Conservation (phyloP, 2,888 invertebrate species). For the Caenorhabditis virilis region DNA sequence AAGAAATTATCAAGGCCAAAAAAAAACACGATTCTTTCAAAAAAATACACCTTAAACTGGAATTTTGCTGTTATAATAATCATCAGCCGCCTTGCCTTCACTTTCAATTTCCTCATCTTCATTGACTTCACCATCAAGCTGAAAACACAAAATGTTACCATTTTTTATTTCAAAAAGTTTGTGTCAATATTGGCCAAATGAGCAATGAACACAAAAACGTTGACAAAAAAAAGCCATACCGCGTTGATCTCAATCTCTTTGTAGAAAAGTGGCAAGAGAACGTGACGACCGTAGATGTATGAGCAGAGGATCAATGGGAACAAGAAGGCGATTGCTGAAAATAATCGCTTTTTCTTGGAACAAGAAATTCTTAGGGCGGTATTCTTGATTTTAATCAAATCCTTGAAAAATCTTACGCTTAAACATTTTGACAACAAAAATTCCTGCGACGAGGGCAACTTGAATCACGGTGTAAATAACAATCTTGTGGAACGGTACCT, state of each 20-base stretch:
- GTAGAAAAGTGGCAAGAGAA: constrained; percentile 52
- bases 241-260: constrained; percentile 51
- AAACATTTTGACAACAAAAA: constrained; percentile 20
- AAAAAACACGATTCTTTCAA: neutral
- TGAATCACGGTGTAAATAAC: constrained; percentile 30
- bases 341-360: no score
- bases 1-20: neutral
- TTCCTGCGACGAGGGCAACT: neutral
- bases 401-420: no score
- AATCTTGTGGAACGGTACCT: constrained; percentile 20
- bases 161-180: neutral
- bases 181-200: no score
- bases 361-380: no score
- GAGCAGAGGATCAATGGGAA: constrained; percentile 91
- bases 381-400: no score
- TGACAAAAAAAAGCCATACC: constrained; percentile 41
- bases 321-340: constrained; percentile 79
- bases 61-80: constrained; percentile 46
- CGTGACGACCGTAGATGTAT: constrained; percentile 80
- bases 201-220: neutral
- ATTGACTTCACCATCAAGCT: constrained; percentile 61
- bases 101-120: constrained; percentile 44
- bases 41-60: constrained; percentile 41
- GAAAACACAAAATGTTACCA: constrained; percentile 14
- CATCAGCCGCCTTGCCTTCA: constrained; percentile 34